These are phyloP conservation scores for Chrysodeixis includens DNA, from an alignment of 2,888 invertebrate species.

Conservation along the genomic window DNA sequence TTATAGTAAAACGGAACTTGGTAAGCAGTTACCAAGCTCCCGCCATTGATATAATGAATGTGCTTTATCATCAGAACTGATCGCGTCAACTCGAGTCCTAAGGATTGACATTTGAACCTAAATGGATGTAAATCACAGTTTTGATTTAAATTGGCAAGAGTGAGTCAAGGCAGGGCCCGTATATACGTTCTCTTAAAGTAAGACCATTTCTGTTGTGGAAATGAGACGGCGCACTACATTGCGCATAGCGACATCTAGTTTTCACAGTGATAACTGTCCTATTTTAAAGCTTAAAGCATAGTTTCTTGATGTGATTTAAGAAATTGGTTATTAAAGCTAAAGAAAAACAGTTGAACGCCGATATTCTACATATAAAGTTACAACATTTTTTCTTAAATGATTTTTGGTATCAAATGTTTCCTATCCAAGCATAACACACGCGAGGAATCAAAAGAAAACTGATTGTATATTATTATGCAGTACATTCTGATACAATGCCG, in stretches of 20 bases:
- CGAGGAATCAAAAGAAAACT: background rate
- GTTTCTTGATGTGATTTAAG: no score
- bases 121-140: background rate
- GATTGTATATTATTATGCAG: constrained; percentile 7
- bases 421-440: background rate
- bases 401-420: background rate
- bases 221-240: no score
- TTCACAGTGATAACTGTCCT: no score
- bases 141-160: background rate
- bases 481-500: constrained; percentile 51
- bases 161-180: no score
- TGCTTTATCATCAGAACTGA: constrained; percentile 4
- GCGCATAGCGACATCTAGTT: no score
- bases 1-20: constrained; percentile 34
- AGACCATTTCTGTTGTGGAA: no score
- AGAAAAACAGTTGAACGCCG: no score
- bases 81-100: background rate
- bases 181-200: no score
- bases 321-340: no score
- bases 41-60: constrained; percentile 16
- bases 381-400: no score
- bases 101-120: background rate
- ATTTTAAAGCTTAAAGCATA: no score
- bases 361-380: no score
- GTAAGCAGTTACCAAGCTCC: background rate